Evolutionary conservation across 2,797 vertebrate genomes (phyloP).

Genomic region (Trachurus trachurus): DNA sequence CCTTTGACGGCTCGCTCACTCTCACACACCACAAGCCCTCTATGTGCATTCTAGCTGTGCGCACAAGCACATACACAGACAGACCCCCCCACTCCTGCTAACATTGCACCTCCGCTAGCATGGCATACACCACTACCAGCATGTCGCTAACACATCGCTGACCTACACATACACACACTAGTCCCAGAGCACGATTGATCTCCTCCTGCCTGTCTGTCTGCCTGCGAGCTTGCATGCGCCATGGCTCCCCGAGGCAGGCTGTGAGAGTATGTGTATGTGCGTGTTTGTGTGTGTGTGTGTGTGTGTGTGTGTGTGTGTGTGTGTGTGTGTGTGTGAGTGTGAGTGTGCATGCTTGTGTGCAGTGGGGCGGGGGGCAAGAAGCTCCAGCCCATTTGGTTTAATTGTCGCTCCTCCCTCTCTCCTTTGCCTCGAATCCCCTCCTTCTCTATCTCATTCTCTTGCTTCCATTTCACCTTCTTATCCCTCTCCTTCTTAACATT

Average conservation of each 20-base stretch:
- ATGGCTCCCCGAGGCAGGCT: conserved; percentile 73
- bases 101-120: conserved; percentile 74
- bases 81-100: conserved; percentile 68
- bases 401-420: conserved; percentile 78
- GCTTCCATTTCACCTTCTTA: conserved; percentile 69
- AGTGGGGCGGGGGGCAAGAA: conserved; percentile 66
- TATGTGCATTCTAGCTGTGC: conserved; percentile 79
- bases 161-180: conserved; percentile 56
- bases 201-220: conserved; percentile 66
- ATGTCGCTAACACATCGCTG: conserved; percentile 72
- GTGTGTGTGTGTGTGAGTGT: conserved; percentile 24
- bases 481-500: conserved; percentile 66
- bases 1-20: conserved; percentile 79
- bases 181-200: conserved; percentile 75
- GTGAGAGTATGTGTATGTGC: conserved; percentile 52
- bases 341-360: conserved; percentile 53
- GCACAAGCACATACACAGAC: conserved; percentile 71
- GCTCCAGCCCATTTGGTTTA: conserved; percentile 76
- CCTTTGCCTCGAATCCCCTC: conserved; percentile 68
- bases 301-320: conserved; percentile 17
- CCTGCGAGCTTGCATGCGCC: conserved; percentile 69
- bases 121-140: conserved; percentile 72
- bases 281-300: conserved; percentile 30
- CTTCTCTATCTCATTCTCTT: conserved; percentile 63
- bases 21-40: conserved; percentile 76